Conservation (phyloP, 2,888 invertebrate genomes). For the Myopa testacea region DNA sequence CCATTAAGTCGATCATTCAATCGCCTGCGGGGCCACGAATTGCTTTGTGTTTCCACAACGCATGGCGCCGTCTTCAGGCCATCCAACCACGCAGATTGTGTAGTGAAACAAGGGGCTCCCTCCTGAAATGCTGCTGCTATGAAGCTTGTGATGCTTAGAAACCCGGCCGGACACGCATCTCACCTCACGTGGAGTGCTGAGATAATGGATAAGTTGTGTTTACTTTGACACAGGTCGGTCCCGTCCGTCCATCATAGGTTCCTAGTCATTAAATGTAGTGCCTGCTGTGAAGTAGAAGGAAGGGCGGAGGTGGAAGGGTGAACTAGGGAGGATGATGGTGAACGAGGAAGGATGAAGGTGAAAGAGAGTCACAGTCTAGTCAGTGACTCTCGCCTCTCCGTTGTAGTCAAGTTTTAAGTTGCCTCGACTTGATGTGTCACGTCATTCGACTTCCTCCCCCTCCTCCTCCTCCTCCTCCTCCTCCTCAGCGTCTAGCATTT, state of each 20-base stretch:
- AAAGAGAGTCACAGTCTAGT: no score
- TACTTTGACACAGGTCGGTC: not conserved
- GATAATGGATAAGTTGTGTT: constrained; percentile 29
- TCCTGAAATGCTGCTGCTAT: not conserved
- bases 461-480: not conserved
- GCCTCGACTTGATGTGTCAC: not conserved
- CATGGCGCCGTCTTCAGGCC: no score
- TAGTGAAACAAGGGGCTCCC: not conserved
- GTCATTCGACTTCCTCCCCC: not conserved
- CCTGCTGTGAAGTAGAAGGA: no score
- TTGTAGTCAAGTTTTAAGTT: not conserved
- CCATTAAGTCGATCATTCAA: not conserved
- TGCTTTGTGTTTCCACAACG: no score
- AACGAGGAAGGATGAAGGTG: no score
- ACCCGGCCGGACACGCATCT: not conserved
- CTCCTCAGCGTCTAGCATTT: not conserved
- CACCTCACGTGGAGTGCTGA: not conserved
- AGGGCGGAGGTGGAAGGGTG: no score
- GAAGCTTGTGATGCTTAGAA: no score
- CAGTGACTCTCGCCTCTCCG: no score
- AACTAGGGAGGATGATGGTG: no score
- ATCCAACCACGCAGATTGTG: not conserved
- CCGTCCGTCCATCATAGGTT: no score
- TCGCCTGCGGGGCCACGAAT: not conserved
- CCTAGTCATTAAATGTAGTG: no score